Conservation (phyloP, 1,140 invertebrate genomes). For the Nebria ingens region DNA sequence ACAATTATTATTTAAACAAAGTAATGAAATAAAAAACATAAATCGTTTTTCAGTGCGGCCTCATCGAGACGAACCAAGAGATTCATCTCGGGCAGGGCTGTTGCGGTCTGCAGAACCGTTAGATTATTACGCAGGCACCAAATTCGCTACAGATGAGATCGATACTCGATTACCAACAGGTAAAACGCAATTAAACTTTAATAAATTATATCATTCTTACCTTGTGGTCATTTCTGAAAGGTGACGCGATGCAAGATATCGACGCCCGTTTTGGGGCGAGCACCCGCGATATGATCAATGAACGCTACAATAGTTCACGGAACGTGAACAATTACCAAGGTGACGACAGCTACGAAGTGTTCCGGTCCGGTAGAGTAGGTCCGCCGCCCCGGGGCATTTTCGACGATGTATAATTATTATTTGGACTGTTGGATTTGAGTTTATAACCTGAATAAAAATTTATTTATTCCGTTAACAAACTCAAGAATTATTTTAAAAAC, state of each 20-base stretch:
- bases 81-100: constrained; percentile 37
- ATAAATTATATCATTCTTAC: constrained; percentile 20
- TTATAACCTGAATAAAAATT: constrained; percentile 2
- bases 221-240: constrained; percentile 16
- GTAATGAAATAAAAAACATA: neutral
- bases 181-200: constrained; percentile 29
- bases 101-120: constrained; percentile 50
- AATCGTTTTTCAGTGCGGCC: constrained; percentile 32
- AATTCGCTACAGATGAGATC: constrained; percentile 37
- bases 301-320: constrained; percentile 14
- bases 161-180: constrained; percentile 39
- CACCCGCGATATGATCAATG: constrained; percentile 30
- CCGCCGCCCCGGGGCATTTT: constrained; percentile 69
- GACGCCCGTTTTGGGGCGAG: constrained; percentile 49
- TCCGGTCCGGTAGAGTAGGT: constrained; percentile 37
- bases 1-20: constrained; percentile 11
- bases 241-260: constrained; percentile 44
- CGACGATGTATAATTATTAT: constrained; percentile 55
- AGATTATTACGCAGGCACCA: constrained; percentile 45
- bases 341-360: constrained; percentile 26
- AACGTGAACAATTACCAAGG: neutral
- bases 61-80: constrained; percentile 44
- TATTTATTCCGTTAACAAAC: neutral
- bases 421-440: constrained; percentile 11
- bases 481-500: no score